These are phyloP conservation scores for Trissolcus japonicus DNA, from an alignment of 2,888 invertebrate genomes.

Conservation along the genomic window DNA sequence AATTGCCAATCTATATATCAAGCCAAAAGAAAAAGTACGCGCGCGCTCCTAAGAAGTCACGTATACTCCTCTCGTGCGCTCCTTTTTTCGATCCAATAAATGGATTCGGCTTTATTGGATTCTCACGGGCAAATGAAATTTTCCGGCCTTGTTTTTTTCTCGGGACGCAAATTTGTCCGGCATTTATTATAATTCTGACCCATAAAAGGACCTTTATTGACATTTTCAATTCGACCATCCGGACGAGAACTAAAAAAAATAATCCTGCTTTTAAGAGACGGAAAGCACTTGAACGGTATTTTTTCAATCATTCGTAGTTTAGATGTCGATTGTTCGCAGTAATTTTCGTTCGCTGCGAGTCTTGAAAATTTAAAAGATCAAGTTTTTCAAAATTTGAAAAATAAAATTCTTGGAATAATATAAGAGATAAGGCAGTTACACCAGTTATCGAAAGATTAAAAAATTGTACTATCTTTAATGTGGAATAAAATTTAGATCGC, in stretches of 20 bases:
- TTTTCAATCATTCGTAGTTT: no score
- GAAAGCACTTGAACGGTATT: no score
- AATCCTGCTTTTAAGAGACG: no score
- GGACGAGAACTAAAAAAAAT: constrained; percentile 9
- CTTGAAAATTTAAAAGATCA: no score
- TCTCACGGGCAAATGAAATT: constrained; percentile 44
- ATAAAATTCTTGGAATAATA: no score
- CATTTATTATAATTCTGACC: constrained; percentile 19
- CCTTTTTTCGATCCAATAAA: constrained; percentile 44
- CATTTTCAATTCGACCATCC: constrained; percentile 24
- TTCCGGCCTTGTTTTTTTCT: constrained; percentile 27
- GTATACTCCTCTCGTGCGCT: constrained; percentile 10
- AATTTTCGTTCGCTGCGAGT: no score
- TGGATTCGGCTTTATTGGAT: constrained; percentile 50
- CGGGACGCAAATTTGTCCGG: constrained; percentile 38
- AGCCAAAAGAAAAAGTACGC: neutral
- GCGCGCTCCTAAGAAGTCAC: constrained; percentile 13
- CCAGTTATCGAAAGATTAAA: no score
- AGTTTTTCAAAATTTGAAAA: no score
- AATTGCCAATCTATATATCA: constrained; percentile 14
- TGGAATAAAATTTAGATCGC: no score
- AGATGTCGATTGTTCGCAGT: no score
- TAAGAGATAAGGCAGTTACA: no score
- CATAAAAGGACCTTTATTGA: constrained; percentile 19
- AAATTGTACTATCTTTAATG: no score